Percentiles rank a stretch among this genome's conserved stretches.
Conservation (phyloP, 1,140 invertebrate genomes). For the Arctopsyche grandis region DNA sequence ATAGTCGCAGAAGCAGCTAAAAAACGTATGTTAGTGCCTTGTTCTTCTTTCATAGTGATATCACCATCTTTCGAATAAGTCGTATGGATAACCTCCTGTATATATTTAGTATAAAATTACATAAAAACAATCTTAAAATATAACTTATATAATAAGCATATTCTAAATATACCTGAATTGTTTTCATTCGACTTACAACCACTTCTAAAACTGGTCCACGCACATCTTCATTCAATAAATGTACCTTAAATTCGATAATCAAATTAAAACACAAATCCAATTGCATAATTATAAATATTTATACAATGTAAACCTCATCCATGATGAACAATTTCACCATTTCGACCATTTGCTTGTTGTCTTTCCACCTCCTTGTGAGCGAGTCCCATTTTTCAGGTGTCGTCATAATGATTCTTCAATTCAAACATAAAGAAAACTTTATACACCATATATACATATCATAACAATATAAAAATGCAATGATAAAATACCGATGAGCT, state of each 20-base stretch:
- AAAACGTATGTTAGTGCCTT: constrained; percentile 71
- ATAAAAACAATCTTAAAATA: neutral
- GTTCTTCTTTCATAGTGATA: no score
- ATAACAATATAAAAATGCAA: neutral
- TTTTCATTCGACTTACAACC: constrained; percentile 82
- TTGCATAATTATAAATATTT: constrained; percentile 20
- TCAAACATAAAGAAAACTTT: constrained; percentile 14
- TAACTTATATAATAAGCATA: neutral
- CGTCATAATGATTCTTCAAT: constrained; percentile 74
- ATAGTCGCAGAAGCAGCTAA: constrained; percentile 83
- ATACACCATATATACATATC: no score
- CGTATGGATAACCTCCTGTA: constrained; percentile 39
- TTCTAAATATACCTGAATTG: constrained; percentile 62
- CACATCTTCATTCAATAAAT: constrained; percentile 75
- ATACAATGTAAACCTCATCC: constrained; percentile 72
- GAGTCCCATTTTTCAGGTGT: constrained; percentile 90
- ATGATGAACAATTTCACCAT: constrained; percentile 80
- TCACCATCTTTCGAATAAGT: constrained; percentile 3
- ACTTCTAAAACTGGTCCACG: constrained; percentile 83
- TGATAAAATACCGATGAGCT: constrained; percentile 58
- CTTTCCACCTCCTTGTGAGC: constrained; percentile 77
- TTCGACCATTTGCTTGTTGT: constrained; percentile 71
- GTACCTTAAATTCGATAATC: constrained; percentile 66
- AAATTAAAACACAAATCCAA: neutral
- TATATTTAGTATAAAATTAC: constrained; percentile 1